Base-by-base conservation (phyloP, 2,888 invertebrate species). In the Sylvicola fuscatus region DNA sequence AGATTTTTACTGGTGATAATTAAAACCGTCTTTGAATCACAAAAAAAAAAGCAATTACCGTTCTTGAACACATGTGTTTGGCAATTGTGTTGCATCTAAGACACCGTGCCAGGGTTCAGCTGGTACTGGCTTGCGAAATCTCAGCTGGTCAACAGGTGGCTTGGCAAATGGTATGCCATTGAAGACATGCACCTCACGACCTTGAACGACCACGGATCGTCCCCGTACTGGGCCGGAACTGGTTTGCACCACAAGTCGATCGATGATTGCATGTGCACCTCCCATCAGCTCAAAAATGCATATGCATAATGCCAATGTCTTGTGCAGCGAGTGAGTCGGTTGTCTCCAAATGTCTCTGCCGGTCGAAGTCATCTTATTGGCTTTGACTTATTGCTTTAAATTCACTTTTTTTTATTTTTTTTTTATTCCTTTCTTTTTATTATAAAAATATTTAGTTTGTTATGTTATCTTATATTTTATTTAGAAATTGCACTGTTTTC, bases 91-190 rank as follows among this genome's bases (percentile, higher is more conserved):
- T 27, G 87, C 82, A 58, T 87, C 80, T 34, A 78, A 62, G 10
- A 84, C 74, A 1, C 83, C 83, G 49, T 80, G 78, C 87, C 87
- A 89, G 0, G 82, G 80, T 43, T 83, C 82, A 40, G 82, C 71
- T 8, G 84, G 81, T 35, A 82, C 75, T 8, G 90, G 90, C 46
- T 78, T 74, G 34, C 81, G 70, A 60, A 89, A 90, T 47, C 90
- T 66, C 40, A 89, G 64, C 37, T 79, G 77, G 11, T 84, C 87
- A 32, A 89, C 58, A 2, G 90, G 89, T 2, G 89, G 81, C 54
- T 86, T 83, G 6, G 89, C 90, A 53, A 84, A 90, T 12, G 90
- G 90, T 42, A 90, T 81, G 3, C 89, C 89, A 35, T 78, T 77
- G 51, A 82, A 90, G 36, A 81, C 77, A 54, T 86, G 84, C 21